phyloP scores from a whole-genome alignment of 2,113 vertebrate species.

The Okapia johnstoni region DNA sequence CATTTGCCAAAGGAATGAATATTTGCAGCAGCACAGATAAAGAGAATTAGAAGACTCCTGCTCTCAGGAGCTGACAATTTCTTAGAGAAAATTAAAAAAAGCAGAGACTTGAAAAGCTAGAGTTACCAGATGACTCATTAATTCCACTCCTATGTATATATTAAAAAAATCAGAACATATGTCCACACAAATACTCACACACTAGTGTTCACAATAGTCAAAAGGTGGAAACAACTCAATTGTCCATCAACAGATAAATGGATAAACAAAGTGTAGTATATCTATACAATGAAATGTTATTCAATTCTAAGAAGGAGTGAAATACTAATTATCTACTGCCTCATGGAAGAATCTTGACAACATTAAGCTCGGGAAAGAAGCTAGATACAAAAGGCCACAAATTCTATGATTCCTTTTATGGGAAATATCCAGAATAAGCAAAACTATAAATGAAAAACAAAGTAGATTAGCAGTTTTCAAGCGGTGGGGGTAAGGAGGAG shows the following conservation, averaged over 20 bases:
- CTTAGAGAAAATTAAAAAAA: background rate
- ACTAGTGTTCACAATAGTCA: background rate
- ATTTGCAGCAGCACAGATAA: background rate
- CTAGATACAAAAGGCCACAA: background rate
- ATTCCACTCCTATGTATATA: background rate
- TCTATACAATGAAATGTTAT: background rate
- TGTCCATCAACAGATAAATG: background rate
- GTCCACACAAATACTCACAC: background rate
- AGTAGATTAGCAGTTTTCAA: background rate
- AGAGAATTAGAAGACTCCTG: background rate
- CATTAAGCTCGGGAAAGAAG: background rate
- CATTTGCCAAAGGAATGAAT: background rate
- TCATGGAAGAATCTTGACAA: background rate
- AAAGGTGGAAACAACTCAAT: background rate
- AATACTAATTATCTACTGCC: background rate
- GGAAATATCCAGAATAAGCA: background rate
- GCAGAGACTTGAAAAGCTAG: background rate
- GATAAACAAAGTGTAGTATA: background rate
- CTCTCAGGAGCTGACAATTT: background rate
- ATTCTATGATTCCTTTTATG: background rate
- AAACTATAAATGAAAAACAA: background rate
- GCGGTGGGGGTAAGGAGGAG: background rate
- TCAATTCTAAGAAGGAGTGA: background rate
- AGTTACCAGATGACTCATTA: background rate
- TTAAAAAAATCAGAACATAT: background rate